A percentile compares a stretch with the other conserved stretches of the same genome.
Conservation (phyloP, 2,797 vertebrate genomes). For the Enteromius viviparus region DNA sequence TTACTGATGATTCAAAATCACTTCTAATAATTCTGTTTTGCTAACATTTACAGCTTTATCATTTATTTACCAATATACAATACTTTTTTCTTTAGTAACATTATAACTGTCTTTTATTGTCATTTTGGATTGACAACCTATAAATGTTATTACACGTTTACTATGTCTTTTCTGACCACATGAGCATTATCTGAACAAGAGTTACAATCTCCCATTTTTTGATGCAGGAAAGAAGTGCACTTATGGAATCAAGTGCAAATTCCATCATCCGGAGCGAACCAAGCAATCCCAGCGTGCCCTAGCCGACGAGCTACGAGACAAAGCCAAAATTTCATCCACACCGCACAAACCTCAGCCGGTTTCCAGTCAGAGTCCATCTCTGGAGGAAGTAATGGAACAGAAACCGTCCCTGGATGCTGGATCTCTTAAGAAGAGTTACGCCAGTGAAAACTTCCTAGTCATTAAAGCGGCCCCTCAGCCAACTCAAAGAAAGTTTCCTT, state of each 20-base stretch:
- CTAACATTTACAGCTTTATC: neutral
- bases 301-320: conserved; percentile 89
- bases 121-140: neutral
- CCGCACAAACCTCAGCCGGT: conserved; percentile 48
- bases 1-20: neutral
- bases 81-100: no score
- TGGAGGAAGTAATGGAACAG: conserved; percentile 72
- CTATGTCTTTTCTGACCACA: neutral
- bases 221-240: conserved; percentile 92
- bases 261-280: conserved; percentile 88
- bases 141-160: no score
- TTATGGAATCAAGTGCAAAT: conserved; percentile 95
- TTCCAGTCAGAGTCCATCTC: conserved; percentile 54
- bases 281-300: conserved; percentile 86
- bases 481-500: conserved; percentile 55
- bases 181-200: neutral
- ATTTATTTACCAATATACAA: neutral
- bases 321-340: conserved; percentile 79
- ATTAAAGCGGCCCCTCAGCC: conserved; percentile 59
- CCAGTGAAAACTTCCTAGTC: conserved; percentile 57
- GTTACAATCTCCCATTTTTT: neutral
- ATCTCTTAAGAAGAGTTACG: conserved; percentile 60
- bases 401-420: conserved; percentile 66
- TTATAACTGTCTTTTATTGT: neutral
- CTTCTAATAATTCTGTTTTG: neutral